Evolutionary conservation across 2,113 vertebrate species (phyloP), one percentile per base, ranked within the genome.

Genomic region (Urocynchramus pylzowi): DNA sequence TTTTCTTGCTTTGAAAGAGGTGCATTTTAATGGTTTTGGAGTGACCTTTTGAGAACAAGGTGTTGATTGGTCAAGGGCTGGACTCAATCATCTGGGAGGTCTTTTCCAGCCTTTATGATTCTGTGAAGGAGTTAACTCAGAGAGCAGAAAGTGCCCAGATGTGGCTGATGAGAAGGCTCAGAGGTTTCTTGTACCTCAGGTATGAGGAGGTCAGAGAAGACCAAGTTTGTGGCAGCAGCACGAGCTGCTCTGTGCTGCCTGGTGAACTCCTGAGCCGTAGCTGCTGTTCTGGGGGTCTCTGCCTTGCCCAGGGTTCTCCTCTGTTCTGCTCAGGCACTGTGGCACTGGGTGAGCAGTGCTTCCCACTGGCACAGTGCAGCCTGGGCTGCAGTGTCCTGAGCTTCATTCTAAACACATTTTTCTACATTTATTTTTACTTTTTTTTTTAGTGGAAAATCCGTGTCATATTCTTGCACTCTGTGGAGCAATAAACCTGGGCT

Each of bases 21-120:
- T 30, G 28, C 10, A 8, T 67, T 91, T 74, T 24, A 69, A 35
- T 42, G 65, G 0, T 14, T 93, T 82, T 76, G 59, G 57, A 82
- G 52, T 45, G 42, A 16, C 33, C 54, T 59, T 52, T 82, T 68
- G 56, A 47, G 53, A 35, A 16, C 14, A 27, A 35, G n/a, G 26
- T 54, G 20, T 21, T 47, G 24, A 2, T 35, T 13, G 23, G 4
- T 16, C 47, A 26, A 8, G 35, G 79, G 14, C 18, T 83, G 61
- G 20, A 41, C n/a, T 41, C 39, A 0, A 0, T 49, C 26, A 1
- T 22, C 11, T 53, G 41, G 28, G 45, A 21, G n/a, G 24, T 41
- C 19, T 41, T 68, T 41, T 31, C 41, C 61, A 68, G 2, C 61
- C 30, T 53, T 20, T 18, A 0, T 45, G 16, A 3, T 35, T 54